Conservation (phyloP, 1,140 invertebrate genomes). For the Bombyx mori region ASM3026992v2 NC_085123.1:8071501-8072000, state of each 20-base stretch:
- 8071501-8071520: conserved; percentile 6
- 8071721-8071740: no score
- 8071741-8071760: no score
- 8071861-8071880: no score
- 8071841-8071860: no score
- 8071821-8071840: no score
- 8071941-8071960: neutral
- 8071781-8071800: no score
- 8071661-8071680: neutral
- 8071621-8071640: neutral
- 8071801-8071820: no score
- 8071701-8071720: no score
- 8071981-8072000: neutral
- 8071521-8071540: conserved; percentile 15
- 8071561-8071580: conserved; percentile 2
- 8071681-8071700: neutral
- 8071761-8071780: no score
- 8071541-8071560: conserved; percentile 9
- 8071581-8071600: conserved; percentile 8
- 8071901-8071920: no score
- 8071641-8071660: neutral
- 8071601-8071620: conserved; percentile 8
- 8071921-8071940: no score
- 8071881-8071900: no score
- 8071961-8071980: neutral